phyloP scores from a whole-genome alignment of 2,797 vertebrate species.

The Mus minutoides region DNA sequence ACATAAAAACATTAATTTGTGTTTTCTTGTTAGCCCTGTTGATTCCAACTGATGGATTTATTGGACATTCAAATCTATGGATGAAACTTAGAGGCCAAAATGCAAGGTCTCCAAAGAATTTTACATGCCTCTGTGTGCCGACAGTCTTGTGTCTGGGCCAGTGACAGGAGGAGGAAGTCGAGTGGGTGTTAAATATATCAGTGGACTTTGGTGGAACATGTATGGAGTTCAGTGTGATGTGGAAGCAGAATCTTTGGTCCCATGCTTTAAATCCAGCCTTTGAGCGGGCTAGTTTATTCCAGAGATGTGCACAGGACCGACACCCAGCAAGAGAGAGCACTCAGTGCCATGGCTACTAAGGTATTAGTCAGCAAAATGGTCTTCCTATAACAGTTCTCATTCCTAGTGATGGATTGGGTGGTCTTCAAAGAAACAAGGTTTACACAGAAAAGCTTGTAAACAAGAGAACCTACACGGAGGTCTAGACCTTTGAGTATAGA shows the following conservation, averaged over 20 bases:
- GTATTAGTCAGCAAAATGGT: background rate
- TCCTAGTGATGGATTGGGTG: background rate
- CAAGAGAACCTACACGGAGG: background rate
- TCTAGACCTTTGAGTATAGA: background rate
- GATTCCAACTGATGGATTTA: background rate
- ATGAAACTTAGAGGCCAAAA: background rate
- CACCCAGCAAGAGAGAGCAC: background rate
- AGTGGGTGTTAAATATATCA: background rate
- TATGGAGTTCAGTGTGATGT: background rate
- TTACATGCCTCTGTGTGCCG: background rate
- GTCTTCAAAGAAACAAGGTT: background rate
- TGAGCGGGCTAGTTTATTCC: background rate
- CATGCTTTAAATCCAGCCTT: background rate
- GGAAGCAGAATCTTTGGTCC: background rate
- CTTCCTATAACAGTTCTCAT: background rate
- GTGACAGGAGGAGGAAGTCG: too few relatives aligned
- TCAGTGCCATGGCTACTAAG: background rate
- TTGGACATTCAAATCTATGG: background rate
- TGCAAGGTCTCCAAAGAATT: background rate
- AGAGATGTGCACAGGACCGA: background rate
- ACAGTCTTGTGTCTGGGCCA: background rate
- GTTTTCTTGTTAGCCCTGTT: background rate
- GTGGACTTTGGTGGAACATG: slow-evolving; percentile 3
- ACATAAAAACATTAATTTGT: slow-evolving; percentile 3
- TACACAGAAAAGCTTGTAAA: background rate